These are phyloP conservation scores for Eunapius fragilis DNA, from an alignment of 37 sponge, comb jelly and placozoan species.

Conservation along the genomic window DNA sequence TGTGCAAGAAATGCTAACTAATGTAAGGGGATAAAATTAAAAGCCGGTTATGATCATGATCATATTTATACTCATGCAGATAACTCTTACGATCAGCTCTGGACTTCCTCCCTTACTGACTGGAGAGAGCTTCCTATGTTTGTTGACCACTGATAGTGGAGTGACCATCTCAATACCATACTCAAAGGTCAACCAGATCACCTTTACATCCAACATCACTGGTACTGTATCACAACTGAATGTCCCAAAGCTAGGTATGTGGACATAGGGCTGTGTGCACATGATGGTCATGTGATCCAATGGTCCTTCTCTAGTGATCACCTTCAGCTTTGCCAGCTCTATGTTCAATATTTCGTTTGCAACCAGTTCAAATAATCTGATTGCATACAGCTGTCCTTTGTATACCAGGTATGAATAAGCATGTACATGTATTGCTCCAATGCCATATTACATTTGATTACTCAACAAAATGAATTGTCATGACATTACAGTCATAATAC, in stretches of 20 bases:
- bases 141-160: conserved; percentile 7
- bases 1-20: background rate
- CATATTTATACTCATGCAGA: background rate
- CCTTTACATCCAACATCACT: conserved; percentile 34
- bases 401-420: conserved; percentile 12
- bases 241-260: conserved; percentile 3
- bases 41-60: background rate
- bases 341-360: conserved; percentile 18
- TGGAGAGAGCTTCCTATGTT: conserved; percentile 16
- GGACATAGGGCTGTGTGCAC: background rate
- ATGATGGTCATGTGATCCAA: background rate
- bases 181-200: background rate
- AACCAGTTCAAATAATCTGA: conserved; percentile 17
- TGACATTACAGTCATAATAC: background rate
- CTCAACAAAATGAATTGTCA: no score
- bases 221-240: background rate
- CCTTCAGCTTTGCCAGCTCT: conserved; percentile 47
- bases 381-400: conserved; percentile 15
- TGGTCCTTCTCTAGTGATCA: conserved; percentile 9
- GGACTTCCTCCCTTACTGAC: conserved; percentile 16
- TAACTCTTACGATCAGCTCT: background rate
- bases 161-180: background rate
- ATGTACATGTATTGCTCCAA: no score
- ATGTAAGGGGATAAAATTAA: background rate
- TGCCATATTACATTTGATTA: no score